Conservation (phyloP, 2,797 vertebrate genomes). For the Crenuchus spilurus region DNA sequence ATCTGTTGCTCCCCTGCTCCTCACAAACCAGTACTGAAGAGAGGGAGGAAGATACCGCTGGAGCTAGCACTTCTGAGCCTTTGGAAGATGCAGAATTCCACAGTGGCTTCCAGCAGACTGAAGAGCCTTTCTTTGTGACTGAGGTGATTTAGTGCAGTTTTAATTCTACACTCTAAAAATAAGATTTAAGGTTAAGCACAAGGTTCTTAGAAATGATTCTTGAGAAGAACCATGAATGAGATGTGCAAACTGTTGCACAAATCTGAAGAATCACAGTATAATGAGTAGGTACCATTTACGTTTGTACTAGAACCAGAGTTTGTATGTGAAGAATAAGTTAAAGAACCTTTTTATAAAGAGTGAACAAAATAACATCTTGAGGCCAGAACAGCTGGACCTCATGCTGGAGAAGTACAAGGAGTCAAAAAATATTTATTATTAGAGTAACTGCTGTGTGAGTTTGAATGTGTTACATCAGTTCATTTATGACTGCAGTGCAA, state of each 20-base stretch:
- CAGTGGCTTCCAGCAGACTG: constrained; percentile 49
- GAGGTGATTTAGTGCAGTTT: constrained; percentile 76
- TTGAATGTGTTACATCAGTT: no score
- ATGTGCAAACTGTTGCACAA: no score
- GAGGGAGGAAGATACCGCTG: constrained; percentile 7
- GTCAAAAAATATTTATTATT: no score
- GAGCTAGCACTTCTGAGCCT: not conserved
- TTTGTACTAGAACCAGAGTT: no score
- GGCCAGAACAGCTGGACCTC: not conserved
- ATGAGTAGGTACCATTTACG: no score
- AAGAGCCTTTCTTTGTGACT: constrained; percentile 81
- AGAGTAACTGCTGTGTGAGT: no score
- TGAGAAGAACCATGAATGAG: no score
- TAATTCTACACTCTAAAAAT: not conserved
- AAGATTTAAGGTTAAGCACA: no score
- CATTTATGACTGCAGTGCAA: no score
- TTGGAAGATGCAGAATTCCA: constrained; percentile 5
- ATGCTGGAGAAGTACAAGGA: not conserved
- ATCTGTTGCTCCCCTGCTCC: constrained; percentile 11
- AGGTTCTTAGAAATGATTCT: no score
- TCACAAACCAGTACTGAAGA: constrained; percentile 34
- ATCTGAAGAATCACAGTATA: no score
- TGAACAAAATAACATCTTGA: not conserved
- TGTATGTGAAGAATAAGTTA: no score
- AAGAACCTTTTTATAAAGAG: not conserved